Conservation (phyloP, 2,113 vertebrate species). For the Toxostoma redivivum region DNA sequence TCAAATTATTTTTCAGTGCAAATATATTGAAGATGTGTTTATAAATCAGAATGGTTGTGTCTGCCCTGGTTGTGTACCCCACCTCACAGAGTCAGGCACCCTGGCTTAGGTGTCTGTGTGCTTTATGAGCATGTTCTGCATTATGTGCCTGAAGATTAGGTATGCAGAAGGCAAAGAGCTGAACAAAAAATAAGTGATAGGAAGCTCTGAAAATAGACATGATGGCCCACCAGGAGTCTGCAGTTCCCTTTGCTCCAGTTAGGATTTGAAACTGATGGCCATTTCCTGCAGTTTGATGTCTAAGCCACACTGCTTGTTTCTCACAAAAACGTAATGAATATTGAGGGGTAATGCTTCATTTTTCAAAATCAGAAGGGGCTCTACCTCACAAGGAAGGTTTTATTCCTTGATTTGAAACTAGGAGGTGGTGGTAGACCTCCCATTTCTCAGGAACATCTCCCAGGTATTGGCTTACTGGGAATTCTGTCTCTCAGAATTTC, state of each 20-base stretch:
- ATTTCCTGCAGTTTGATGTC: neutral
- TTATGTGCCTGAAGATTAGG: neutral
- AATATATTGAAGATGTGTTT: neutral
- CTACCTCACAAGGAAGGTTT: neutral
- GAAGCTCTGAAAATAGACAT: neutral
- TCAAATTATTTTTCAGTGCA: neutral
- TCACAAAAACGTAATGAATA: neutral
- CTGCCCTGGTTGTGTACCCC: neutral
- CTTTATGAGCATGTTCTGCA: neutral
- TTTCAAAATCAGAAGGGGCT: neutral
- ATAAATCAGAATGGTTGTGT: neutral
- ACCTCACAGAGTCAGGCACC: neutral
- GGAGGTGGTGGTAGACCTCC: neutral
- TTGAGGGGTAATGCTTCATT: neutral
- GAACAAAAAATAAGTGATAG: neutral
- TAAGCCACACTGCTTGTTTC: fast-evolving
- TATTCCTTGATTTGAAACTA: neutral
- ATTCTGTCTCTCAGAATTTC: constrained; percentile 7
- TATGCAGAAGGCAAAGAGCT: neutral
- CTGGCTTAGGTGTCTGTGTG: neutral
- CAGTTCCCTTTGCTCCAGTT: neutral
- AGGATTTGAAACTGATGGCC: neutral
- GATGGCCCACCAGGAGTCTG: neutral
- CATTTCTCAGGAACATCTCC: neutral
- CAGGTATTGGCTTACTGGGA: neutral